phyloP scores from a whole-genome alignment of 2,113 vertebrate genomes.

The Onychostoma macrolepis region DNA sequence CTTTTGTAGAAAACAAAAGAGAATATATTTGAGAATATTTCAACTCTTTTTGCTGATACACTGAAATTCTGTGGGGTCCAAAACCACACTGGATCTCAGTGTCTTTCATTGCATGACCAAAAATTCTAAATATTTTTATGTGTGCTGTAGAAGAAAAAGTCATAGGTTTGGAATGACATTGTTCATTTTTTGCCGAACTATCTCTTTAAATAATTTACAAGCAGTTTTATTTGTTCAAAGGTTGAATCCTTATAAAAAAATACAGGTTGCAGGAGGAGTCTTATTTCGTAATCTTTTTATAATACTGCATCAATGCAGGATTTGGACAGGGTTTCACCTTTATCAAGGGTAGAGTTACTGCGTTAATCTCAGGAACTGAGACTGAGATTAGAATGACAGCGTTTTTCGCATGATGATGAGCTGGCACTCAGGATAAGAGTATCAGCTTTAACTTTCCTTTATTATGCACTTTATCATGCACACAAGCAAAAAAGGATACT shows the following conservation, averaged over 20 bases:
- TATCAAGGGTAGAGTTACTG: constrained; percentile 8
- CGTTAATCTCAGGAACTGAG: background rate
- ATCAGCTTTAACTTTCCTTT: constrained; percentile 10
- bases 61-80: background rate
- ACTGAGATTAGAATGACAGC: background rate
- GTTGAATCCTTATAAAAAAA: constrained; percentile 21
- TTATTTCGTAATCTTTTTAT: background rate
- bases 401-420: constrained; percentile 10
- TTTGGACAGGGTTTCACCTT: background rate
- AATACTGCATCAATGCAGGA: background rate
- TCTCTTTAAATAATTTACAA: background rate
- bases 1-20: too few relatives aligned
- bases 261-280: background rate
- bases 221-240: background rate
- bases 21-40: too few relatives aligned
- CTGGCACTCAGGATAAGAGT: background rate
- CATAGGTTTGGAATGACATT: background rate
- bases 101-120: background rate
- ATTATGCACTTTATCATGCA: background rate
- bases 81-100: background rate
- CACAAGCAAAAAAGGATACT: background rate
- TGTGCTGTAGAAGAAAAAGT: background rate
- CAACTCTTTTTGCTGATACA: background rate
- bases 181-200: background rate
- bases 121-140: background rate